phyloP scores from a whole-genome alignment of 2,113 vertebrate species.

The Formicarius rufipectus region DNA sequence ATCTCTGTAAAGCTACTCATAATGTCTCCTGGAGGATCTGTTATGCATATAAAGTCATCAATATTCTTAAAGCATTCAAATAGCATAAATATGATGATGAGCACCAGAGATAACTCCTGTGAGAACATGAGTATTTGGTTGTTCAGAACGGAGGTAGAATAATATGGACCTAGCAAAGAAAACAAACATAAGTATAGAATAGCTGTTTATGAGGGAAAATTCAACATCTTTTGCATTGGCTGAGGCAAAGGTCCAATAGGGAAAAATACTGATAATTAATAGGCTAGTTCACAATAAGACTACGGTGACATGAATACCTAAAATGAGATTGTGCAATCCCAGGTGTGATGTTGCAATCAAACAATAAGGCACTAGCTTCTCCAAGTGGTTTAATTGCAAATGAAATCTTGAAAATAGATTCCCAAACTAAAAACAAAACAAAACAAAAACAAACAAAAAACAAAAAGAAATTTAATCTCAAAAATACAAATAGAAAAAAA shows the following conservation, averaged over 20 bases:
- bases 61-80: neutral
- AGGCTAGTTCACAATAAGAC: neutral
- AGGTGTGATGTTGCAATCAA: neutral
- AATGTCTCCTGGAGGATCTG: neutral
- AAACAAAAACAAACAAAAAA: neutral
- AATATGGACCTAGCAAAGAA: rapidly evolving
- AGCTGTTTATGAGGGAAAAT: neutral
- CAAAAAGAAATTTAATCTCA: too few relatives aligned
- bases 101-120: neutral
- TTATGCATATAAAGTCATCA: neutral
- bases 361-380: neutral
- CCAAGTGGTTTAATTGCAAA: neutral
- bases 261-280: neutral
- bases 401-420: neutral
- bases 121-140: neutral
- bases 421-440: neutral
- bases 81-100: neutral
- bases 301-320: neutral
- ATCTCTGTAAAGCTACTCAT: neutral
- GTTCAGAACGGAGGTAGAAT: neutral
- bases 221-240: neutral
- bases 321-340: neutral
- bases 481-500: too few relatives aligned
- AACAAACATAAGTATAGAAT: neutral
- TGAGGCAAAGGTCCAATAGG: neutral